A percentile compares a stretch with the other conserved stretches of the same genome.
Conservation (phyloP, 2,797 vertebrate species). For the Rhincodon typus region DNA sequence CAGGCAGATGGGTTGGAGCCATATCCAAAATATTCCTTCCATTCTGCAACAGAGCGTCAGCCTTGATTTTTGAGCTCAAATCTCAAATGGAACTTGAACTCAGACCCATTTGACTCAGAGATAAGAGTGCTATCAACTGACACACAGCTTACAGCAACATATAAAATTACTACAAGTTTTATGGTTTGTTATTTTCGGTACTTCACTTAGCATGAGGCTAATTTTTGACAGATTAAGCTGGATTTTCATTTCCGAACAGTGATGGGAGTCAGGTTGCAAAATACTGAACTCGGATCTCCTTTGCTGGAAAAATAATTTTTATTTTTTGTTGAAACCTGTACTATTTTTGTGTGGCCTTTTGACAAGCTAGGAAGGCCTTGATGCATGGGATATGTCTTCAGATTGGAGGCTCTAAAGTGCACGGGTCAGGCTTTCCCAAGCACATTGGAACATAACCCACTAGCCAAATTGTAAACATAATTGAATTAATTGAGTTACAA, state of each 20-base stretch:
- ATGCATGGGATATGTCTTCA: too few relatives aligned
- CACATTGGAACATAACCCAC: not conserved
- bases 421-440: not conserved
- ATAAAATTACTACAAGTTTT: not conserved
- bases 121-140: not conserved
- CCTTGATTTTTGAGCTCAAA: too few relatives aligned
- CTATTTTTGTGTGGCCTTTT: too few relatives aligned
- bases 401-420: not conserved
- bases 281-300: too few relatives aligned
- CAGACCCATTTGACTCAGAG: not conserved
- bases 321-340: too few relatives aligned
- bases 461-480: not conserved
- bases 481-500: not conserved
- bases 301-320: too few relatives aligned
- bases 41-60: too few relatives aligned
- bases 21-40: too few relatives aligned
- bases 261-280: too few relatives aligned
- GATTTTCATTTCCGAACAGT: too few relatives aligned
- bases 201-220: not conserved
- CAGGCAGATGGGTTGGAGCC: too few relatives aligned
- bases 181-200: not conserved
- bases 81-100: not conserved
- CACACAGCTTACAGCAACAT: not conserved
- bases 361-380: too few relatives aligned
- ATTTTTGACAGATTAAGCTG: not conserved